These are phyloP conservation scores for Brachionus calyciflorus DNA, from an alignment of 1,140 invertebrate genomes.

Conservation along the genomic window DNA sequence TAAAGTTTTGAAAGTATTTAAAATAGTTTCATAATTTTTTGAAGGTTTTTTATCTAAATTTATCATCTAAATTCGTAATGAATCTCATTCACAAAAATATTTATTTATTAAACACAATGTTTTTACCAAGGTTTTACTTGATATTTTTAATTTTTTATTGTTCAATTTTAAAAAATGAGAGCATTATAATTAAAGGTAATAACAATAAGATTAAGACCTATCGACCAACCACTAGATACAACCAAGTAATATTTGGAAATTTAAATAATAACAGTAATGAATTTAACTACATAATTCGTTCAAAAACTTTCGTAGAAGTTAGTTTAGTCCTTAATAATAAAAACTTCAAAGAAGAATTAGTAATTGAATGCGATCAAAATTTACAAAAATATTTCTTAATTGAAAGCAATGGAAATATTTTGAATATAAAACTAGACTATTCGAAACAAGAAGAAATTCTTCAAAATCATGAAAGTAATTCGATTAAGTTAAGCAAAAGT, in stretches of 20 bases:
- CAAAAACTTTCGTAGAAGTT: neutral
- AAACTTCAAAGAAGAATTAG: neutral
- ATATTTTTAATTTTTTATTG: too few species aligned
- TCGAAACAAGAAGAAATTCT: neutral
- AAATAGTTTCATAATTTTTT: too few species aligned
- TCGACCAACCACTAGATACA: neutral
- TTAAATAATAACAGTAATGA: neutral
- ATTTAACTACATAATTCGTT: neutral
- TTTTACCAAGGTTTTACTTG: too few species aligned
- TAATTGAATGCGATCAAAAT: neutral
- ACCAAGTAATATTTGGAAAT: neutral
- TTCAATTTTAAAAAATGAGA: neutral
- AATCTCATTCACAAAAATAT: too few species aligned
- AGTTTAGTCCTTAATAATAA: neutral
- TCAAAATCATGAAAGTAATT: neutral
- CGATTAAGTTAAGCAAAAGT: neutral
- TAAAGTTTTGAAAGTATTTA: too few species aligned
- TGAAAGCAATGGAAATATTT: conserved; percentile 3
- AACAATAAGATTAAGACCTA: neutral
- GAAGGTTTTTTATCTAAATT: too few species aligned
- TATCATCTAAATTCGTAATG: too few species aligned
- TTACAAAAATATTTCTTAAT: conserved; percentile 17
- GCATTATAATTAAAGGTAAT: conserved; percentile 5
- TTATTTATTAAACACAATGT: too few species aligned
- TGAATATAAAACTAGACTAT: conserved; percentile 8